Evolutionary conservation across 2,888 invertebrate genomes (phyloP).

Genomic region (Hipparchia semele): DNA sequence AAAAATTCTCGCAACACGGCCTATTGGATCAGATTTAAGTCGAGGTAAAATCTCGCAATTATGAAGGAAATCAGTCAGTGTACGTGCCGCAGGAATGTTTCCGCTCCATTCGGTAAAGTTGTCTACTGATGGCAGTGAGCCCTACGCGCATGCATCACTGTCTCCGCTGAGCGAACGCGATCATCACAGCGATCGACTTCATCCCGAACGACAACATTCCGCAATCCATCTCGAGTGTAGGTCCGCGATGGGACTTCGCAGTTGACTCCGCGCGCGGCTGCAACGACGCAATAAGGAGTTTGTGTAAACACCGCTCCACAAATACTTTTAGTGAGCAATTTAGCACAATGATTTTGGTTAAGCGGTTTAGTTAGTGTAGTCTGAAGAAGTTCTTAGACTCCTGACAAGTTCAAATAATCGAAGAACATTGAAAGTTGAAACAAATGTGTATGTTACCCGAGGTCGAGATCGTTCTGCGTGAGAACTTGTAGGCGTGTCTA

Average conservation of each 20-base stretch:
- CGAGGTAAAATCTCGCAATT: not conserved
- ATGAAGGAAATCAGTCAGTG: not conserved
- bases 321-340: not conserved
- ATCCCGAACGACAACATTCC: not conserved
- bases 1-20: not conserved
- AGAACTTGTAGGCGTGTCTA: not conserved
- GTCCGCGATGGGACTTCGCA: not conserved
- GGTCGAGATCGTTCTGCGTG: not conserved
- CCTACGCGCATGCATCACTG: constrained; percentile 4
- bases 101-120: not conserved
- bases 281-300: not conserved
- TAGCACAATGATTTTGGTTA: not conserved
- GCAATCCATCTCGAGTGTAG: not conserved
- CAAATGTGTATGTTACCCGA: not conserved
- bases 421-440: not conserved
- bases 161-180: not conserved
- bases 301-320: not conserved
- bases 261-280: no score
- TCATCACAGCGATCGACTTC: not conserved
- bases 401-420: not conserved
- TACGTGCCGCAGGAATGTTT: not conserved
- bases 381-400: not conserved
- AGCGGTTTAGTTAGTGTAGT: not conserved
- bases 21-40: not conserved
- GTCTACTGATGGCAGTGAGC: not conserved